A percentile compares a stretch with the other conserved stretches of the same genome.
These are phyloP conservation scores for Pocillopora damicornis DNA, from an alignment of 64 coral and sea anemone species.

Conservation along the genomic window DNA sequence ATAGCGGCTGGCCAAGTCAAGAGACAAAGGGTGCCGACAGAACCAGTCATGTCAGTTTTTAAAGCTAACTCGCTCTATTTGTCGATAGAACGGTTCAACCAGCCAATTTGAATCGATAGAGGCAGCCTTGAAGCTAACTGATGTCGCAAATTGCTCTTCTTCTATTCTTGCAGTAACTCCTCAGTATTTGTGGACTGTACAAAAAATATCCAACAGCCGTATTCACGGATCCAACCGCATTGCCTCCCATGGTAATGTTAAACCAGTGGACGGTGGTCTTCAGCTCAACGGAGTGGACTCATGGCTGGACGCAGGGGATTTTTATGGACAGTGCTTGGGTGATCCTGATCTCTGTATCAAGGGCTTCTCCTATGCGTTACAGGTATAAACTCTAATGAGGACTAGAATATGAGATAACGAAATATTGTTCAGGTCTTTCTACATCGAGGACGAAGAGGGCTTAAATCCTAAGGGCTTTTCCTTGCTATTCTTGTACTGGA, in stretches of 20 bases:
- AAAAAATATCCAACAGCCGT: conserved; percentile 83
- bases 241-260: conserved; percentile 75
- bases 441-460: no score
- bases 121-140: background rate
- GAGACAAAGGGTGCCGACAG: no score
- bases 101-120: no score
- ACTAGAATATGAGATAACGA: background rate
- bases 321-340: conserved; percentile 92
- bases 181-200: conserved; percentile 91
- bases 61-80: no score
- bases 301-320: conserved; percentile 95
- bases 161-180: conserved; percentile 63
- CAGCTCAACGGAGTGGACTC: conserved; percentile 92
- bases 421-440: background rate
- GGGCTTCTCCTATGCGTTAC: conserved; percentile 88
- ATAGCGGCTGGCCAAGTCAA: no score
- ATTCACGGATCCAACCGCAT: conserved; percentile 90
- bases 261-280: conserved; percentile 77
- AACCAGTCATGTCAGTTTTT: no score
- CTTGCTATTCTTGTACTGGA: no score
- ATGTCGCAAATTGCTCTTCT: background rate
- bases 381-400: conserved; percentile 41
- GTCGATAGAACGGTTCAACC: no score
- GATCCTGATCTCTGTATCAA: conserved; percentile 98
- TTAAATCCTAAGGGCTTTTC: no score